Evolutionary conservation across 1,140 invertebrate species (phyloP), one percentile per base, ranked within the genome.

Genomic region (Drosophila mojavensis): DNA sequence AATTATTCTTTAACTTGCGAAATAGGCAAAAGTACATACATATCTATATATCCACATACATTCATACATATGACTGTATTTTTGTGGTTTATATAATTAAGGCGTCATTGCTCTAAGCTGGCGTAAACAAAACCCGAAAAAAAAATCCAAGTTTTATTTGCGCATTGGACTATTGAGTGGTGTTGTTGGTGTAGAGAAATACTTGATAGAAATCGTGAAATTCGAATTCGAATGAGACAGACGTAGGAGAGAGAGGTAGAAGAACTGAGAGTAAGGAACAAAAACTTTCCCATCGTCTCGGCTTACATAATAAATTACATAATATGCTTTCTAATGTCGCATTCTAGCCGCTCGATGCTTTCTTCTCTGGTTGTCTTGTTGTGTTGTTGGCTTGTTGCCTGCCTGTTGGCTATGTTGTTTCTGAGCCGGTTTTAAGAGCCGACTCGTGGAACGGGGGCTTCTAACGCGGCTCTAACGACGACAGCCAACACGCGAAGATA

Each of bases 391-490:
- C 9, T 47, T 15, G 45, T 30, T 45, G 67, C 45, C 41, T 60
- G 30, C 9, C 33, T 33, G 33, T 33, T 33, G 61, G 47, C 59
- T 54, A 47, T 9, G 36, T 17, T 47, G 61, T 75, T 72, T 63
- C 51, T 20, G 59, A 85, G 75, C 81, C 81, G 81, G 81, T 85
- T 85, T 85, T 67, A 33, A 39, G 30, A 39, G 71, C 64, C 13
- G 43, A 63, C 53, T 60, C 6, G 36, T 39, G 43, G n/a, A 41
- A 30, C 43, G 45, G 43, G 54, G 28, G 50, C 72, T 75, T 68
- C 78, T 85, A 85, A 85, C 79, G 70, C 81, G 72, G 62, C 78
- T 85, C 81, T 85, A 85, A 85, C 81, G 81, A 78, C 67, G 67
- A 60, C 36, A 39, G 36, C 69, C 73, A 68, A 7, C 58, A 48